Evolutionary conservation across 2,797 vertebrate species (phyloP), one percentile per base, ranked within the genome.

Genomic region (Chiroxiphia lanceolata): DNA sequence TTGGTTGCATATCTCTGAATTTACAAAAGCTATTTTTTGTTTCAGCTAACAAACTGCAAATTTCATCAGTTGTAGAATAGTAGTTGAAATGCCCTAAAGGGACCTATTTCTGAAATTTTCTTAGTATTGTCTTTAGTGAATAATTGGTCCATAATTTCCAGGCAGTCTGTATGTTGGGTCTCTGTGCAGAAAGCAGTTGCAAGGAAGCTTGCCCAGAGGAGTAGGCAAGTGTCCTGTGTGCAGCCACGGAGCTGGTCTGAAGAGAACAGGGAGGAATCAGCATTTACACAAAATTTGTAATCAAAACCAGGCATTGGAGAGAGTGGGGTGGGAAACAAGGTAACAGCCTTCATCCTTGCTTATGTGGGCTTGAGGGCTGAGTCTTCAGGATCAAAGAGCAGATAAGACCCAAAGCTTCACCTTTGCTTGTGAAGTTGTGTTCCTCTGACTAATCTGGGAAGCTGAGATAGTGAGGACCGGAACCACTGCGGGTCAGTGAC

Each of bases 101-200:
- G 22, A 56, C 27, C 10, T 19, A 27, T 68, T 71, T 40, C 44
- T 82, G 34, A 64, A 67, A 36, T 67, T 18, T 85, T 29, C 29
- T 5, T 26, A 3, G 23, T 21, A 4, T 20, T 40, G 7, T 19
- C 54, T 36, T 77, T 22, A 64, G 11, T 65, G 36, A 51, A 31
- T 21, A 18, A 20, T 9, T 54, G 44, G 50, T 13, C 36, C 3
- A 0, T 23, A 68, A 16, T 83, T 85, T 82, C 75, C 63, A 48
- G 44, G 50, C 42, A 36, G 27, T 40, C 1, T 4, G 45, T 42
- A 3, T 1, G 0, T 3, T 2, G 4, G 6, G 38, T 50, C 6
- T 6, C 10, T 10, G 36, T 54, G 45, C 63, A 83, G 91, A 51
- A 76, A 22, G 65, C 51, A 50, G 14, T 11, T 29, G 34, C 4